These are phyloP conservation scores for Gouania willdenowi DNA, from an alignment of 2,797 vertebrate species.

Conservation along the genomic window DNA sequence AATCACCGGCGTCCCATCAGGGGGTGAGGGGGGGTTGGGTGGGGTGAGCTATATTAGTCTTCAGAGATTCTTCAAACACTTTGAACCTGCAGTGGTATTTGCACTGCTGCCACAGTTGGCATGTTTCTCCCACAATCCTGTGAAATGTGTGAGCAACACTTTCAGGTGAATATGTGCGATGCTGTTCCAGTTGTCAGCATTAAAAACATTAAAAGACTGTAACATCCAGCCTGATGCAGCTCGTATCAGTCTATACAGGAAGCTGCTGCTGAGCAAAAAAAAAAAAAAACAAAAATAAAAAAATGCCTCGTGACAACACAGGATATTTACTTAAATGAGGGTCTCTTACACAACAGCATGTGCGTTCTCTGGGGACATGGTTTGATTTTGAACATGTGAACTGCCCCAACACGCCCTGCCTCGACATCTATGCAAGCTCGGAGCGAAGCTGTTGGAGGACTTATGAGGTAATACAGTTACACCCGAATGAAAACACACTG, in stretches of 20 bases:
- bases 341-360: slow-evolving; percentile 42
- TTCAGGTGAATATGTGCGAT: neutral
- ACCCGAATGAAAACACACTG: slow-evolving; percentile 56
- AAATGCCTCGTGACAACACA: slow-evolving; percentile 16
- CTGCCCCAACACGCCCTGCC: slow-evolving; percentile 58
- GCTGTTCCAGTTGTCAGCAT: no score
- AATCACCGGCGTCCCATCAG: slow-evolving; percentile 39
- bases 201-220: neutral
- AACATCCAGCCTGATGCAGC: neutral
- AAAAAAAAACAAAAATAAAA: neutral
- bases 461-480: slow-evolving; percentile 69
- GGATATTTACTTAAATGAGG: slow-evolving; percentile 30
- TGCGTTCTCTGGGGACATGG: slow-evolving; percentile 29
- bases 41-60: slow-evolving; percentile 43
- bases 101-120: slow-evolving; percentile 35
- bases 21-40: slow-evolving; percentile 21
- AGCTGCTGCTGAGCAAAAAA: no score
- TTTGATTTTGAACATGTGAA: slow-evolving; percentile 56
- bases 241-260: neutral
- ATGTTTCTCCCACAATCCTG: slow-evolving; percentile 24
- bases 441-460: slow-evolving; percentile 46
- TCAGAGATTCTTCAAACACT: slow-evolving; percentile 32
- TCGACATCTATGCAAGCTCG: slow-evolving; percentile 42
- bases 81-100: slow-evolving; percentile 36
- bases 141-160: slow-evolving; percentile 11